These are phyloP conservation scores for Digitonthophagus gazella DNA, from an alignment of 2,888 invertebrate species.

Conservation along the genomic window DNA sequence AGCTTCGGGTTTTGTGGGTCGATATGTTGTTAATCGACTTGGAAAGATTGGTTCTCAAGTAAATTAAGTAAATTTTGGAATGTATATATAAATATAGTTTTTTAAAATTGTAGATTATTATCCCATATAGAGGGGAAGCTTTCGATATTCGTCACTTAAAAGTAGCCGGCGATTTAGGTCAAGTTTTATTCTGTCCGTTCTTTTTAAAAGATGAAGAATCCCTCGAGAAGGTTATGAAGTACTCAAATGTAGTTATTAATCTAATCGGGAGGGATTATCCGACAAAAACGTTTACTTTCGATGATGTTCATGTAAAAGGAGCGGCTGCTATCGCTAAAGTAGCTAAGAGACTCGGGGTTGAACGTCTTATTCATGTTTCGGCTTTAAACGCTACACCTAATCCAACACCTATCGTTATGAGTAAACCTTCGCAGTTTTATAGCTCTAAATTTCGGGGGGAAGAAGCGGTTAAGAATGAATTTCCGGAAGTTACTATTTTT, in stretches of 20 bases:
- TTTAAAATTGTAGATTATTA: constrained; percentile 67
- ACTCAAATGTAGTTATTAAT: constrained; percentile 97
- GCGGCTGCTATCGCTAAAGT: constrained; percentile 78
- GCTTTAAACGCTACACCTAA: constrained; percentile 75
- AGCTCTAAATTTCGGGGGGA: constrained; percentile 84
- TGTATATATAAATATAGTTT: too few species aligned
- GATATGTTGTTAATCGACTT: constrained; percentile 82
- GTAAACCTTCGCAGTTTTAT: constrained; percentile 75
- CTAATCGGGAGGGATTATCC: constrained; percentile 89
- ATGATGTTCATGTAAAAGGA: constrained; percentile 85
- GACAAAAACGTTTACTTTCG: constrained; percentile 83
- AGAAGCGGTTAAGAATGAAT: constrained; percentile 86
- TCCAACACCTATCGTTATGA: constrained; percentile 66
- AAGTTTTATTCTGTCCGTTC: constrained; percentile 86
- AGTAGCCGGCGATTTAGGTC: constrained; percentile 91
- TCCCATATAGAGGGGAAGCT: constrained; percentile 89
- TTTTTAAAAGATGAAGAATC: constrained; percentile 82
- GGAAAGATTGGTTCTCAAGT: constrained; percentile 86
- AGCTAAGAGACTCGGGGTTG: constrained; percentile 75
- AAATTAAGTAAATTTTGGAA: constrained; percentile 30
- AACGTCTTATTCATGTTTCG: constrained; percentile 89
- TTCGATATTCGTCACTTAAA: constrained; percentile 77
- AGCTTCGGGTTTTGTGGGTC: constrained; percentile 84
- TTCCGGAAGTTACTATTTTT: constrained; percentile 92
- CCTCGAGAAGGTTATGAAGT: constrained; percentile 78